Percentiles rank a stretch among this genome's conserved stretches.
These are phyloP conservation scores for Chalcosyrphus nemorum DNA, from an alignment of 2,888 invertebrate species.

Conservation along the genomic window DNA sequence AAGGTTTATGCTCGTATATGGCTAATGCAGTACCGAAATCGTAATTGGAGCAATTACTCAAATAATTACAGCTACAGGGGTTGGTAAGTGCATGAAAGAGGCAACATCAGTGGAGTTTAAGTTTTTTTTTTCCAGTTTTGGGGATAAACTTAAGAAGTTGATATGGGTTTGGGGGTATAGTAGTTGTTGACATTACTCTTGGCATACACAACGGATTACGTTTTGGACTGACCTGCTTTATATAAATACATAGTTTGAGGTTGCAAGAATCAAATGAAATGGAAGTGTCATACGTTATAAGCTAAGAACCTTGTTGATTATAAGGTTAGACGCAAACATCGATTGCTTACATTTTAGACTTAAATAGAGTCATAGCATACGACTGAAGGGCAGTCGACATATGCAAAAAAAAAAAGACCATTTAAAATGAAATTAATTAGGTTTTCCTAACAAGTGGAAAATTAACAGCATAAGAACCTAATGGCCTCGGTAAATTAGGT, in stretches of 20 bases:
- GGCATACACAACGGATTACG: not conserved
- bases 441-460: no score
- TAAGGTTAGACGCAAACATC: no score
- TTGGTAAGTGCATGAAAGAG: conserved; percentile 21
- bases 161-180: not conserved
- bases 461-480: no score
- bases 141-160: conserved; percentile 9
- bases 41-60: conserved; percentile 64
- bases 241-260: not conserved
- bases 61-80: conserved; percentile 58
- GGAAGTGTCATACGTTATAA: not conserved
- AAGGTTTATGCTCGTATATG: conserved; percentile 33
- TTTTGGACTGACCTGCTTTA: conserved; percentile 32
- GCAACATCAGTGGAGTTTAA: not conserved
- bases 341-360: no score
- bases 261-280: not conserved
- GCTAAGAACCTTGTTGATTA: no score
- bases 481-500: no score
- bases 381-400: no score
- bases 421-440: no score
- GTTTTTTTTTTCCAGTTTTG: not conserved
- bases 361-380: no score
- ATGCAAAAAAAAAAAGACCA: no score
- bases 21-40: conserved; percentile 55
- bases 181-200: conserved; percentile 3